These are phyloP conservation scores for Euwallacea similis DNA, from an alignment of 1,140 invertebrate genomes.

Conservation along the genomic window DNA sequence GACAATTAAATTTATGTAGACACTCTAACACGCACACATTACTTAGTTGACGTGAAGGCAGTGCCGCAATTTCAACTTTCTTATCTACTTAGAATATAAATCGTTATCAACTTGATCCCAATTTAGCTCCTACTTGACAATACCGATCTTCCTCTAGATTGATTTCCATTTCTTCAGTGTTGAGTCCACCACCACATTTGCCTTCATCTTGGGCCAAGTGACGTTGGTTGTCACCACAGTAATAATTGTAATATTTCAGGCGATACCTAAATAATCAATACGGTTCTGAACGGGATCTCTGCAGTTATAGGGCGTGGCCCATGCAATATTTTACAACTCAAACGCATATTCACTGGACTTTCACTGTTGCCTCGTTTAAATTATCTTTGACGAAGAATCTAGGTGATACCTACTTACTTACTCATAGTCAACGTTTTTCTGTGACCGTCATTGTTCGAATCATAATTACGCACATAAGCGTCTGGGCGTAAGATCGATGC, in stretches of 20 bases:
- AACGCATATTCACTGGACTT: constrained; percentile 24
- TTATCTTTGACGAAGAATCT: constrained; percentile 25
- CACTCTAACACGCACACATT: constrained; percentile 2
- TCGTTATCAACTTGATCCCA: too few species aligned
- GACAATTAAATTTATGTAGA: constrained; percentile 23
- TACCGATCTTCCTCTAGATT: too few species aligned
- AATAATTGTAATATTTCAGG: too few species aligned
- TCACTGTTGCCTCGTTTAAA: constrained; percentile 23
- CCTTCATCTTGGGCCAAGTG: too few species aligned
- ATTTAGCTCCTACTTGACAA: too few species aligned
- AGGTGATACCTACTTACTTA: constrained; percentile 20
- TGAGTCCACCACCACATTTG: too few species aligned
- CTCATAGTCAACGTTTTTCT: constrained; percentile 12
- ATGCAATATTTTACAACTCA: constrained; percentile 19
- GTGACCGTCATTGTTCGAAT: constrained; percentile 12
- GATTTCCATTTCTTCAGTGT: too few species aligned
- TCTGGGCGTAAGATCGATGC: neutral
- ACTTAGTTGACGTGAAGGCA: neutral
- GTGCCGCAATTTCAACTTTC: neutral
- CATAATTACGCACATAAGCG: neutral
- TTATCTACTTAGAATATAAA: neutral
- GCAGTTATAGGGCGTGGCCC: constrained; percentile 16
- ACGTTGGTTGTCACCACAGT: too few species aligned
- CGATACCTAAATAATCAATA: neutral
- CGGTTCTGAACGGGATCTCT: constrained; percentile 11